These are phyloP conservation scores for Melanchra persicariae DNA, from an alignment of 2,888 invertebrate species.

Conservation along the genomic window DNA sequence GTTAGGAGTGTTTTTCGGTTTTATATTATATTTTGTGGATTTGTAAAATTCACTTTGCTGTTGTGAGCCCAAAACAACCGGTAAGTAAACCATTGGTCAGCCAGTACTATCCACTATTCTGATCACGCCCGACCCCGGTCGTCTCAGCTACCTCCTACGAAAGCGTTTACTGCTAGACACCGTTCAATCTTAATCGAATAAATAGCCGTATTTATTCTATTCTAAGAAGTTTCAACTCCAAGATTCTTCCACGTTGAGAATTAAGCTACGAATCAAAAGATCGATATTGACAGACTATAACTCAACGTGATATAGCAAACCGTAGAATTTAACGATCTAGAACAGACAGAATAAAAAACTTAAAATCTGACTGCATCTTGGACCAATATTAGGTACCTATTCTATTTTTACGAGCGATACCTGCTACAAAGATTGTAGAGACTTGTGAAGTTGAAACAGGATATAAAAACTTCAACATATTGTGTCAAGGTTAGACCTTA, in stretches of 20 bases:
- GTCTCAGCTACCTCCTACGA: slow-evolving; percentile 61
- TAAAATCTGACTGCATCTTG: slow-evolving; percentile 16
- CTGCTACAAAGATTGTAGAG: slow-evolving; percentile 21
- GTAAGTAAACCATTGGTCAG: slow-evolving; percentile 51
- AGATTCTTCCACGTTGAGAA: slow-evolving; percentile 3
- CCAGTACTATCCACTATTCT: slow-evolving; percentile 58
- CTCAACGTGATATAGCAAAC: slow-evolving; percentile 32
- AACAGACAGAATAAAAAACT: slow-evolving; percentile 20
- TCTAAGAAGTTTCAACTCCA: not conserved
- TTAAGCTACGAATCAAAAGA: not conserved
- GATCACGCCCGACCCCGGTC: slow-evolving; percentile 68
- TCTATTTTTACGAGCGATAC: slow-evolving; percentile 32
- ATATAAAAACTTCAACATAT: slow-evolving; percentile 23
- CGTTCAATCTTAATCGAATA: slow-evolving; percentile 57
- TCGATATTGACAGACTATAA: slow-evolving; percentile 2
- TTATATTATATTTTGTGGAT: not conserved
- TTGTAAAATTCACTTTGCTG: not conserved
- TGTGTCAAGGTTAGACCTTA: slow-evolving; percentile 37
- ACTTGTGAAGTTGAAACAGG: slow-evolving; percentile 46
- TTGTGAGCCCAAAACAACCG: slow-evolving; percentile 21
- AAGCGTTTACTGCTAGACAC: slow-evolving; percentile 67
- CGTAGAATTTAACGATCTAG: slow-evolving; percentile 15
- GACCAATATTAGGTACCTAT: slow-evolving; percentile 7
- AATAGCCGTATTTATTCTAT: slow-evolving; percentile 27
- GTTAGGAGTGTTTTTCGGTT: no score